Conservation (phyloP, 2,113 vertebrate genomes). For the Psilopogon haemacephalus region DNA sequence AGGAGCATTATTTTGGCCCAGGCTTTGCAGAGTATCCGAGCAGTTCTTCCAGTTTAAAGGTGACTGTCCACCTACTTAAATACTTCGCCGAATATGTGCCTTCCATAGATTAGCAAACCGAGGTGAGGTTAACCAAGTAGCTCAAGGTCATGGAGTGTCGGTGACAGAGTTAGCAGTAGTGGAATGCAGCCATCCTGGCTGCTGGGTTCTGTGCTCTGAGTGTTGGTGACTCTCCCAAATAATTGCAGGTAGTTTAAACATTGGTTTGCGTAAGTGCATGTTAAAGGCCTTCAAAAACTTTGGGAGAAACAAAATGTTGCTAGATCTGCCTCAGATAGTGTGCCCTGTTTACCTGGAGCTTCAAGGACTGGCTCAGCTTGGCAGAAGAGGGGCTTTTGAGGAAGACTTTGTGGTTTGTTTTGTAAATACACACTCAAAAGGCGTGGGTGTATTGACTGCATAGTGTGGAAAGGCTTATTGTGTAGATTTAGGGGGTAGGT, state of each 20-base stretch:
- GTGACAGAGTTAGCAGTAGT: slow-evolving; percentile 15
- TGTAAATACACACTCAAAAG: not conserved
- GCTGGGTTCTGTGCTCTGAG: not conserved
- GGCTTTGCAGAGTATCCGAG: not conserved
- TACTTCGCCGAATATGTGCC: not conserved
- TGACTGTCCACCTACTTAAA: not conserved
- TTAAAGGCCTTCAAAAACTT: not conserved
- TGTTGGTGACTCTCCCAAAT: not conserved
- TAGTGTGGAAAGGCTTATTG: not conserved
- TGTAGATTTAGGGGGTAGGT: not conserved
- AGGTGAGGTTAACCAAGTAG: slow-evolving; percentile 49
- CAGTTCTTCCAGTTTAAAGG: not conserved
- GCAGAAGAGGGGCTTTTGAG: not conserved
- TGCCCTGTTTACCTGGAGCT: not conserved
- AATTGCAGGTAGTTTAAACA: slow-evolving; percentile 58
- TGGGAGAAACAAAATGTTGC: not conserved
- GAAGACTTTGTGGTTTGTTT: not conserved
- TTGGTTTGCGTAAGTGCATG: not conserved
- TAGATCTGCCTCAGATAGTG: not conserved
- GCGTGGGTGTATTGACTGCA: not conserved
- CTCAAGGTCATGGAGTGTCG: slow-evolving; percentile 41
- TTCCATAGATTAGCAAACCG: not conserved
- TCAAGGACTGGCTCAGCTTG: not conserved
- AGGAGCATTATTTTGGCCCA: not conserved
- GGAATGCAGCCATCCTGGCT: slow-evolving; percentile 27